Percentiles rank a stretch among this genome's conserved stretches.
Evolutionary conservation across 2,888 invertebrate genomes (phyloP).

Genomic region (Phengaris alcon): DNA sequence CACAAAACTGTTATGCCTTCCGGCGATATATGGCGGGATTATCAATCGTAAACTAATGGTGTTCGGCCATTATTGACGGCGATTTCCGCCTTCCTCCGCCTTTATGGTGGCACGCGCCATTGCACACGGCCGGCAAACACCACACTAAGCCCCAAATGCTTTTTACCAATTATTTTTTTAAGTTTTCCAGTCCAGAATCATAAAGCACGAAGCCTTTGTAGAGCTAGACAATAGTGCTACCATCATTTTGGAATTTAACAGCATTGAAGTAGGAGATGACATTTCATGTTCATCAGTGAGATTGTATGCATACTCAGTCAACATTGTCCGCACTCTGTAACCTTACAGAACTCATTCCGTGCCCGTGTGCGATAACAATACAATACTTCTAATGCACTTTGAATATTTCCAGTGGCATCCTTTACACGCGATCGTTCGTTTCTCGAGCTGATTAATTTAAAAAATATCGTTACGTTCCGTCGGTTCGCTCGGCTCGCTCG

Average conservation of each 20-base stretch:
- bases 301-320: background rate
- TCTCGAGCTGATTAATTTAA: conserved; percentile 35
- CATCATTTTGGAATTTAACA: too few species aligned
- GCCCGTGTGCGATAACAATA: conserved; percentile 25
- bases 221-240: too few species aligned
- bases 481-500: conserved; percentile 14
- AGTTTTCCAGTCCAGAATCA: background rate
- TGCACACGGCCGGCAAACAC: conserved; percentile 58
- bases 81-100: conserved; percentile 71
- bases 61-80: conserved; percentile 75
- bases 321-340: background rate
- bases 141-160: conserved; percentile 46
- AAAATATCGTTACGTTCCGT: conserved; percentile 33
- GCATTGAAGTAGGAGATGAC: too few species aligned
- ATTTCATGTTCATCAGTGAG: too few species aligned
- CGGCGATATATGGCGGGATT: conserved; percentile 74
- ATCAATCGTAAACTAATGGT: conserved; percentile 78
- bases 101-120: conserved; percentile 76
- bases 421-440: conserved; percentile 37
- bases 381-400: conserved; percentile 24
- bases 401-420: conserved; percentile 26
- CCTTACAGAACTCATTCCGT: background rate
- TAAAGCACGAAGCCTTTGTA: too few species aligned
- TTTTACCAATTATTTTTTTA: conserved; percentile 26
- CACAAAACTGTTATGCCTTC: conserved; percentile 79